Evolutionary conservation across 2,113 vertebrate species (phyloP).

Genomic region (Hippocampus barbouri): DNA sequence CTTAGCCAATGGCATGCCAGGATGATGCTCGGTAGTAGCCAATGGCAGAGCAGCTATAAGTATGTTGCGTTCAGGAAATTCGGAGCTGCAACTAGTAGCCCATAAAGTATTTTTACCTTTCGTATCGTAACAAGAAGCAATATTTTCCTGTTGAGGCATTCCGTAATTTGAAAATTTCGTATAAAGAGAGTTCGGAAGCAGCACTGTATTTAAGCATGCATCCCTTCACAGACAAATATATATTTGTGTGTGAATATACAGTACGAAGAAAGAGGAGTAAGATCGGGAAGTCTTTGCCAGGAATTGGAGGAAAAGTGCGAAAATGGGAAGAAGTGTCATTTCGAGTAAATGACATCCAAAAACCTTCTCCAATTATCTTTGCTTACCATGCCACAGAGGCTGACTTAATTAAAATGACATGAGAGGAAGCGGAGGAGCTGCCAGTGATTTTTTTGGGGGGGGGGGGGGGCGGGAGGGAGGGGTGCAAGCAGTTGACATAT

Average conservation of each 20-base stretch:
- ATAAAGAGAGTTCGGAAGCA: too few species aligned
- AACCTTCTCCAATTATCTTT: constrained; percentile 83
- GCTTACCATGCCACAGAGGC: constrained; percentile 77
- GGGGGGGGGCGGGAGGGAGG: constrained; percentile 30
- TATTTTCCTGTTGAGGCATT: too few species aligned
- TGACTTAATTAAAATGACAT: constrained; percentile 84
- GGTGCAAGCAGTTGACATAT: constrained; percentile 72
- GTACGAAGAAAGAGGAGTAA: constrained; percentile 27
- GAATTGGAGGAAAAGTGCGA: constrained; percentile 57
- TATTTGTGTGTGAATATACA: constrained; percentile 63
- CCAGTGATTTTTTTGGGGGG: constrained; percentile 53
- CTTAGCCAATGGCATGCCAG: too few species aligned
- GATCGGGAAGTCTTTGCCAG: constrained; percentile 62
- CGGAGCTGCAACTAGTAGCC: too few species aligned
- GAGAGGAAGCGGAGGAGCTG: constrained; percentile 64
- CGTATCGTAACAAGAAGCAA: too few species aligned
- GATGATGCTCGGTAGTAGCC: too few species aligned
- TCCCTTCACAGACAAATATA: constrained; percentile 64
- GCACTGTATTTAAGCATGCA: constrained; percentile 38
- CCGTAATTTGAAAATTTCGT: too few species aligned
- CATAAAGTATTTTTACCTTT: too few species aligned
- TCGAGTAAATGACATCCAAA: constrained; percentile 80
- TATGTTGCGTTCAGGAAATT: too few species aligned
- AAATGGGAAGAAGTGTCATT: constrained; percentile 73
- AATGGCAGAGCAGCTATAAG: too few species aligned